Evolutionary conservation across 2,888 invertebrate species (phyloP).

Genomic region (Clanis bilineata): DNA sequence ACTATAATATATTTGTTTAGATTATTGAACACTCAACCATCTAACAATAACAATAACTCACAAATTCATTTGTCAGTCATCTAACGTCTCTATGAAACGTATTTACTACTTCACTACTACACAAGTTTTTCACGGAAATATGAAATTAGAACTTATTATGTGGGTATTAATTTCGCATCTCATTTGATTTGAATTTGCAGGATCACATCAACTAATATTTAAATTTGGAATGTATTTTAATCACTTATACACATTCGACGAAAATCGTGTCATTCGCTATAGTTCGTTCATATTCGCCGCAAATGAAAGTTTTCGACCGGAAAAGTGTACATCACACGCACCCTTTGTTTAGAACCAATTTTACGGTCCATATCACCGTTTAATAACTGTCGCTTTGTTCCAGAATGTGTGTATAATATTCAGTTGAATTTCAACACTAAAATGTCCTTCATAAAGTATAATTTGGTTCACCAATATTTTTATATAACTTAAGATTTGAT

Average conservation of each 20-base stretch:
- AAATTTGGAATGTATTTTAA: constrained; percentile 14
- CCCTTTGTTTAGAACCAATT: constrained; percentile 1
- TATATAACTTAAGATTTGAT: constrained; percentile 2
- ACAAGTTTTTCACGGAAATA: background rate
- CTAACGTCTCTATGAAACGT: background rate
- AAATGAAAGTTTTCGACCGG: background rate
- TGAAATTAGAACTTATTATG: background rate
- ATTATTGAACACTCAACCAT: background rate
- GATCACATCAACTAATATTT: background rate
- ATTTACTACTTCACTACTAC: background rate
- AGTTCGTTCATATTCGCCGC: background rate
- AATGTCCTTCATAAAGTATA: background rate
- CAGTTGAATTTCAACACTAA: background rate
- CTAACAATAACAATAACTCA: background rate
- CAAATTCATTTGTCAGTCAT: background rate
- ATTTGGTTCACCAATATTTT: background rate
- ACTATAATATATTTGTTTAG: no score
- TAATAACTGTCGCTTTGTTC: constrained; percentile 4
- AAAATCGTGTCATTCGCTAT: background rate
- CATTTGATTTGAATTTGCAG: background rate
- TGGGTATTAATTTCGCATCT: background rate
- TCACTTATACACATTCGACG: background rate
- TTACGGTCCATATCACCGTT: background rate
- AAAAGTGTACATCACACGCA: background rate
- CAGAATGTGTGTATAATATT: background rate